Percentiles rank a stretch among this genome's conserved stretches.
These are phyloP conservation scores for Periophthalmus modestus DNA, from an alignment of 2,113 vertebrate genomes.

Conservation along the genomic window DNA sequence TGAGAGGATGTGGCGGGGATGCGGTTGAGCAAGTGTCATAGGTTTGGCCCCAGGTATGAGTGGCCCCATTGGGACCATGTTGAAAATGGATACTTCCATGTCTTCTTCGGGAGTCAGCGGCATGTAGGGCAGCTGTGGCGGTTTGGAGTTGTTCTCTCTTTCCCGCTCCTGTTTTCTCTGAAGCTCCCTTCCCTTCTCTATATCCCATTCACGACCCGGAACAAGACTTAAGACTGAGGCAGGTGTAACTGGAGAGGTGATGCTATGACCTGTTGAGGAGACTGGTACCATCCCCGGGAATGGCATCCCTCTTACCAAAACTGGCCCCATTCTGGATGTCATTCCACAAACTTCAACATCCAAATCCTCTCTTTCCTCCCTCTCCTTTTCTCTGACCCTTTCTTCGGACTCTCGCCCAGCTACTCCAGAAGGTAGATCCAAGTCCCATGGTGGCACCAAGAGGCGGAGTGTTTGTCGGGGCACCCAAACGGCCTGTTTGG, in stretches of 20 bases:
- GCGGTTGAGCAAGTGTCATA: conserved; percentile 65
- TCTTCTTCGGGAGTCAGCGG: conserved; percentile 78
- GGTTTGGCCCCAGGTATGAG: conserved; percentile 66
- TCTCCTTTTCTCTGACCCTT: conserved; percentile 67
- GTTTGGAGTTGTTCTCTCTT: conserved; percentile 55
- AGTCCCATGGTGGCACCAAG: conserved; percentile 82
- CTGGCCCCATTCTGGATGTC: conserved; percentile 55
- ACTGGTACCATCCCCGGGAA: conserved; percentile 59
- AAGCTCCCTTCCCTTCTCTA: conserved; percentile 63
- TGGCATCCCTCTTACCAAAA: conserved; percentile 55
- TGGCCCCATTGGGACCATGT: conserved; percentile 72
- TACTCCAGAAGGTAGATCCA: conserved; percentile 70
- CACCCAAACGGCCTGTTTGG: conserved; percentile 82
- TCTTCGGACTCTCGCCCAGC: conserved; percentile 53
- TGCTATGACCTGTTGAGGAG: conserved; percentile 63
- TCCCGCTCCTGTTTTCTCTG: conserved; percentile 62
- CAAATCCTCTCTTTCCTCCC: conserved; percentile 74
- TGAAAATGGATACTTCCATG: conserved; percentile 80
- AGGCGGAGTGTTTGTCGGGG: conserved; percentile 85
- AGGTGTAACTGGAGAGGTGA: conserved; percentile 62
- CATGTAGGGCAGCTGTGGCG: conserved; percentile 62
- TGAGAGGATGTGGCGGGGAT: conserved; percentile 74
- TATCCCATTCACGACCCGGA: conserved; percentile 63
- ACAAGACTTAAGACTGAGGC: conserved; percentile 66
- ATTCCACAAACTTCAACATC: conserved; percentile 80